phyloP scores from a whole-genome alignment of 2,797 vertebrate species.

The Florisuga fusca region DNA sequence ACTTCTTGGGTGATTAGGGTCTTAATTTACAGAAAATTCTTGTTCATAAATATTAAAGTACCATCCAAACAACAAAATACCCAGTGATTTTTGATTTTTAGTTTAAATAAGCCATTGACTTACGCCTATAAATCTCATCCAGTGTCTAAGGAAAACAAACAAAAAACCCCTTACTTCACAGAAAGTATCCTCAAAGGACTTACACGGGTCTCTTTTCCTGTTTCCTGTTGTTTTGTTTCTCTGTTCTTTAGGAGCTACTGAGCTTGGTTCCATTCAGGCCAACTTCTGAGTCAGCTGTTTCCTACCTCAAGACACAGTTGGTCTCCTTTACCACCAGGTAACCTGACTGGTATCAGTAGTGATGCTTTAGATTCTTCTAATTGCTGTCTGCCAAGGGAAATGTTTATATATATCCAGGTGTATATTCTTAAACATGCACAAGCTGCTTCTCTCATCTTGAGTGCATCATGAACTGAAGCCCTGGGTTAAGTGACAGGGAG shows the following conservation, averaged over 20 bases:
- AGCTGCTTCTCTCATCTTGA: background rate
- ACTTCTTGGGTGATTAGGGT: background rate
- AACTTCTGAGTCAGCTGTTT: background rate
- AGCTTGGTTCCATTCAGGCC: background rate
- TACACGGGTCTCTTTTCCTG: background rate
- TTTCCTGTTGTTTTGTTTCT: background rate
- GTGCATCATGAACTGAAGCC: background rate
- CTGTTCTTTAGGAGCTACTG: background rate
- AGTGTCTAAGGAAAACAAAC: background rate
- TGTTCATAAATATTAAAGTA: background rate
- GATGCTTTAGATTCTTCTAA: background rate
- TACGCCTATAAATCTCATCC: background rate
- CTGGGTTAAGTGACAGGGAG: accelerated
- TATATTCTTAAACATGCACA: background rate
- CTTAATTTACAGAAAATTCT: background rate
- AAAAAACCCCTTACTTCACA: background rate
- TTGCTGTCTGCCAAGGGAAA: background rate
- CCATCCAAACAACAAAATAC: background rate
- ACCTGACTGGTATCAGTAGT: background rate
- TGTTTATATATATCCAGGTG: background rate
- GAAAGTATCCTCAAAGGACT: background rate
- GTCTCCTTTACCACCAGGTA: background rate
- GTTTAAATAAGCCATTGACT: background rate
- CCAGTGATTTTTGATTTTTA: background rate
- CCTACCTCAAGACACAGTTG: background rate